Conservation (phyloP, 2,888 invertebrate genomes). For the Nymphalis c-album region DNA sequence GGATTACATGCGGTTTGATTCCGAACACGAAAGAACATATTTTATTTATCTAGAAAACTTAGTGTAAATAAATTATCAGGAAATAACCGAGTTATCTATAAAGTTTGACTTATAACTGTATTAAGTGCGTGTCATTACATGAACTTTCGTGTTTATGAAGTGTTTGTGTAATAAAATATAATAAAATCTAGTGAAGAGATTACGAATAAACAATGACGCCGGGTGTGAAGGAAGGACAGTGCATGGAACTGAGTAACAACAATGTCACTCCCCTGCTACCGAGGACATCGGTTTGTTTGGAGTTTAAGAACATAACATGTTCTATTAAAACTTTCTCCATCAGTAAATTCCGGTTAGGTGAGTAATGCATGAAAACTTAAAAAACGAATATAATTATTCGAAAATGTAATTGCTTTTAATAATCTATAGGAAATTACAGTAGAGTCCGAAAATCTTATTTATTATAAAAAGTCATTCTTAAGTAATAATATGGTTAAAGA, state of each 20-base stretch:
- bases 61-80: neutral
- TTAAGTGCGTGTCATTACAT: no score
- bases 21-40: neutral
- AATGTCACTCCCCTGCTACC: slow-evolving; percentile 70
- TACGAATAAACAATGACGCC: slow-evolving; percentile 52
- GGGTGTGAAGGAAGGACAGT: slow-evolving; percentile 53
- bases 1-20: slow-evolving; percentile 10
- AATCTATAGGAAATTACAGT: no score
- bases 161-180: neutral
- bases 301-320: slow-evolving; percentile 86
- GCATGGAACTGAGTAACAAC: slow-evolving; percentile 60
- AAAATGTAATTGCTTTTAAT: no score
- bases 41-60: slow-evolving; percentile 11
- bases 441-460: no score
- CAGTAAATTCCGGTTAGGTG: slow-evolving; percentile 82
- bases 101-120: neutral
- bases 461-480: neutral
- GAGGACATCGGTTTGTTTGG: slow-evolving; percentile 84
- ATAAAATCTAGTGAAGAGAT: neutral
- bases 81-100: neutral
- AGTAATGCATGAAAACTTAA: slow-evolving; percentile 51
- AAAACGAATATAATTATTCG: no score
- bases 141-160: neutral
- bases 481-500: no score
- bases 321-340: slow-evolving; percentile 81